Base-by-base conservation (phyloP, 1,140 invertebrate species). In the Paraescarpia echinospica region DNA sequence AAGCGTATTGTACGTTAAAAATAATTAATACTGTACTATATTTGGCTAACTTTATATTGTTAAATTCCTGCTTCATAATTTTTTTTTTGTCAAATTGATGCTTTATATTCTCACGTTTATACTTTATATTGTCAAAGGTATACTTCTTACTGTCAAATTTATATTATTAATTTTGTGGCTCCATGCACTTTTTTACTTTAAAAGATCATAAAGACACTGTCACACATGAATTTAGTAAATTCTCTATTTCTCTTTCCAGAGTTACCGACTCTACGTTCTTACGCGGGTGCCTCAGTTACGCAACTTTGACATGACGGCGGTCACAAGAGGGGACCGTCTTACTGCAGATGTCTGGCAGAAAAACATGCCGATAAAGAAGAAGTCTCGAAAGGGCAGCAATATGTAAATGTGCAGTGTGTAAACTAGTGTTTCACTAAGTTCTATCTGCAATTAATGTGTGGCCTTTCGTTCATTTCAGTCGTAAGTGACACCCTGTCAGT, bases 221-320 rank as follows among this genome's bases (percentile, higher is more conserved):
- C 12, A 27, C 59, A 77, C 14, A 77, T 31, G 18, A 2, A 77
- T 77, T 77, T 12, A 12, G 22, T 18, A 31, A 2, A 27, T 77
- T 77, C 41, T 35, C 31, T n/a, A 27, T 51, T 41, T 89, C 35
- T 27, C 31, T 27, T 31, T 89, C 27, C 33, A 93, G 91, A 91
- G 93, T 33, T 91, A 91, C 35, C 91, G 48, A 88, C 59, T 34
- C 4, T 95, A 93, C 77, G 93, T 94, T 27, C 35, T 93, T 6
- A 35, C 92, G 5, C 31, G 93, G 33, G 12, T 91, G 14, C 91
- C 92, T 9, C 34, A 34, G 6, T 41, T 92, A 31, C 33, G 33
- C 5, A 93, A 89, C 48, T 93, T 93, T 34, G 92, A 93, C 90
- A 93, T 93, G 92, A 93, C 89, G 22, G 48, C 34, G n/a, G 34